A percentile compares a stretch with the other conserved stretches of the same genome.
phyloP scores from a whole-genome alignment of 2,113 vertebrate species.

The Herpailurus yagouaroundi region DNA sequence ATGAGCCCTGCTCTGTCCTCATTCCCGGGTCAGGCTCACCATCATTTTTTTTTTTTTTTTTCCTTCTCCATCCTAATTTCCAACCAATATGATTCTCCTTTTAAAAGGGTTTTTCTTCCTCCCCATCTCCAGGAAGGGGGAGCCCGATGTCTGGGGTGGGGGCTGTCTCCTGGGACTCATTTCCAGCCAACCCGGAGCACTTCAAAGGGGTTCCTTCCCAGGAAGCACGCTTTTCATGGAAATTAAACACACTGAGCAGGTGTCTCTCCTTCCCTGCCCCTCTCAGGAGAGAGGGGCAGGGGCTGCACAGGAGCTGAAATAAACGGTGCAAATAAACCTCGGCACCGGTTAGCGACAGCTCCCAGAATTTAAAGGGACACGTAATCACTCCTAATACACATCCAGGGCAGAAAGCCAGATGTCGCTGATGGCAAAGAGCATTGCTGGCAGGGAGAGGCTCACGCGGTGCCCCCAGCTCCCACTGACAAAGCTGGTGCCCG shows the following conservation, averaged over 20 bases:
- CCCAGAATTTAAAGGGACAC: slow-evolving; percentile 76
- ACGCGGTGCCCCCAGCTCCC: neutral
- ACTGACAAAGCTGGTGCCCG: neutral
- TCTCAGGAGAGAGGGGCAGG: neutral
- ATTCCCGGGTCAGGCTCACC: neutral
- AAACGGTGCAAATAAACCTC: slow-evolving; percentile 69
- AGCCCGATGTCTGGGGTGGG: slow-evolving; percentile 68
- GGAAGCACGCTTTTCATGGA: slow-evolving; percentile 66
- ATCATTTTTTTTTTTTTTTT: neutral
- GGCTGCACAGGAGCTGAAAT: slow-evolving; percentile 58
- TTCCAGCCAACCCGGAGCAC: slow-evolving; percentile 72
- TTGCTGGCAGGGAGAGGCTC: neutral
- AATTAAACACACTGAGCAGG: slow-evolving; percentile 65
- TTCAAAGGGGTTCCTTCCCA: slow-evolving; percentile 69
- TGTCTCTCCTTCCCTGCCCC: neutral
- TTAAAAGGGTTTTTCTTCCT: slow-evolving; percentile 47
- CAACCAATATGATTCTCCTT: neutral
- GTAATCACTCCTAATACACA: slow-evolving; percentile 58
- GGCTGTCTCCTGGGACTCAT: slow-evolving; percentile 70
- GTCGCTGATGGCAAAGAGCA: slow-evolving; percentile 57
- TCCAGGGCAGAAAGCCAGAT: slow-evolving; percentile 68
- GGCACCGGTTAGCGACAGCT: slow-evolving; percentile 75
- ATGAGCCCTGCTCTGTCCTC: fast-evolving
- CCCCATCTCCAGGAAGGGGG: neutral
- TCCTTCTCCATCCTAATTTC: neutral